These are phyloP conservation scores for Champsocephalus esox DNA, from an alignment of 2,797 vertebrate genomes.

Conservation along the genomic window DNA sequence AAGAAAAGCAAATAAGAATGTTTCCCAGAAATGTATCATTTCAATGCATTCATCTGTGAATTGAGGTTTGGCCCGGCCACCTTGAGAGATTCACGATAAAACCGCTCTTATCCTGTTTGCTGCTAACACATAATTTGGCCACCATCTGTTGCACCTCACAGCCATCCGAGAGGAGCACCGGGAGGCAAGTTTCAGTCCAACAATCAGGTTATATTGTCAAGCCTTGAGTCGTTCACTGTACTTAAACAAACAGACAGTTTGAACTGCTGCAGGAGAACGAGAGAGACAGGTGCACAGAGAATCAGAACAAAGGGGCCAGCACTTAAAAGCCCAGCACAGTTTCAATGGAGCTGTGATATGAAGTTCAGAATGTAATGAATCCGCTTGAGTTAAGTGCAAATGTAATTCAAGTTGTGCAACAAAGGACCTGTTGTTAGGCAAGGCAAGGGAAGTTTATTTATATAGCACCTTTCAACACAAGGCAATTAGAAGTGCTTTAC, in stretches of 20 bases:
- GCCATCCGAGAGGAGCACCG: slow-evolving; percentile 48
- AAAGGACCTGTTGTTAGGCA: slow-evolving; percentile 5
- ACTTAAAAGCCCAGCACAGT: neutral
- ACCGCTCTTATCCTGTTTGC: slow-evolving; percentile 35
- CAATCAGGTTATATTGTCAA: slow-evolving; percentile 31
- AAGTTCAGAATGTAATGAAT: slow-evolving; percentile 24
- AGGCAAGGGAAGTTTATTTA: no score
- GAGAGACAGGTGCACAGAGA: slow-evolving; percentile 1
- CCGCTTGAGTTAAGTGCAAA: slow-evolving; percentile 22
- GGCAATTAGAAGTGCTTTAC: no score
- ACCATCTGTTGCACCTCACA: slow-evolving; percentile 55
- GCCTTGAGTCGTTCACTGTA: slow-evolving; percentile 30
- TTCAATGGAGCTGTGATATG: slow-evolving; percentile 4
- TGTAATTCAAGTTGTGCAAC: slow-evolving; percentile 6
- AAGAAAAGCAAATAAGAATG: neutral
- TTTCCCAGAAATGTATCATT: slow-evolving; percentile 3
- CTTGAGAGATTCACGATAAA: slow-evolving; percentile 37
- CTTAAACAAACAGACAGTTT: slow-evolving; percentile 29
- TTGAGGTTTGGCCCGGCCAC: slow-evolving; percentile 8
- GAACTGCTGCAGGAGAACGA: slow-evolving; percentile 19
- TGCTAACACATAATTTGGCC: slow-evolving; percentile 52
- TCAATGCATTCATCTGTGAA: neutral
- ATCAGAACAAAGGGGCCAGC: neutral
- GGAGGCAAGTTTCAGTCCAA: slow-evolving; percentile 36
- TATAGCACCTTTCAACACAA: no score